Percentiles rank a stretch among this genome's conserved stretches.
Conservation (phyloP, 2,113 vertebrate species). For the Menura novaehollandiae region DNA sequence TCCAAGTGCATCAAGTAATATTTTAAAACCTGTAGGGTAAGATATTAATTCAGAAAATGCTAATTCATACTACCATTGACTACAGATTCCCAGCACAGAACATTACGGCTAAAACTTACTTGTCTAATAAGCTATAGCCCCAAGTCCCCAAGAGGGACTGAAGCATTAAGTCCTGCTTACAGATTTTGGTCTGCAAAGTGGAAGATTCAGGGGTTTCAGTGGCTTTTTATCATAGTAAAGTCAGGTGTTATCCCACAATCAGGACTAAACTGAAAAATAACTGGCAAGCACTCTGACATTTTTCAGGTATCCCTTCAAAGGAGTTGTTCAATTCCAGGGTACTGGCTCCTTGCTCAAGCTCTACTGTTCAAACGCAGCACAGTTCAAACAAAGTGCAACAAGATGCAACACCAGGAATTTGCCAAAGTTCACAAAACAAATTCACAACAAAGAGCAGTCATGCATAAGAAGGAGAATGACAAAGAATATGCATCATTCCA, state of each 20-base stretch:
- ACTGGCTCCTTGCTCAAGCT: neutral
- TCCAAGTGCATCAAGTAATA: slow-evolving; percentile 87
- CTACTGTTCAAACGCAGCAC: neutral
- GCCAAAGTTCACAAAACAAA: too few relatives aligned
- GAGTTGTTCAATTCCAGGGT: neutral
- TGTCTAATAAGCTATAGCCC: neutral
- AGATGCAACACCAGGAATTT: neutral
- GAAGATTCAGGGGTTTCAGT: neutral
- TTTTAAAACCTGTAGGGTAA: slow-evolving; percentile 83
- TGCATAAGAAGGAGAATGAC: neutral
- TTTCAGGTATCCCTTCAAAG: neutral
- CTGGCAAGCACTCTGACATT: neutral
- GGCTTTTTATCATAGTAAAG: neutral
- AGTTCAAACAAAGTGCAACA: neutral
- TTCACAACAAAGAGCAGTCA: neutral
- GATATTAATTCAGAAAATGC: neutral
- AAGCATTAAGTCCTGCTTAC: neutral
- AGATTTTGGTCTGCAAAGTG: neutral
- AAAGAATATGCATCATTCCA: neutral
- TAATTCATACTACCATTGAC: neutral
- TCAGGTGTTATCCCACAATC: neutral
- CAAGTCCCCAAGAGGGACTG: neutral
- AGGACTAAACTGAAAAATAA: neutral
- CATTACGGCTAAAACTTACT: neutral
- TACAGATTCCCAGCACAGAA: neutral